These are phyloP conservation scores for Agriopis leucophaearia DNA, from an alignment of 2,888 invertebrate genomes.

Conservation along the genomic window DNA sequence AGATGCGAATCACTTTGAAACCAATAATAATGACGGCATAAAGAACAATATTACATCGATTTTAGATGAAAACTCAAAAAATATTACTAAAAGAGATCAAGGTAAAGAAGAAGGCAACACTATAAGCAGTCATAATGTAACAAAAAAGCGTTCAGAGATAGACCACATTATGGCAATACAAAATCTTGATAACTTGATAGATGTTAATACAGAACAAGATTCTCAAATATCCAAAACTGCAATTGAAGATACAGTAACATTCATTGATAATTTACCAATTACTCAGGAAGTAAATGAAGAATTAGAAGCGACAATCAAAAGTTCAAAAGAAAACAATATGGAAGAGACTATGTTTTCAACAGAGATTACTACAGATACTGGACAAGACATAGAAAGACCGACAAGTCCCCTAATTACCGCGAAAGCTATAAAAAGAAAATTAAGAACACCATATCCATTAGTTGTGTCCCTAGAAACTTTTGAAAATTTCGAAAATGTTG, in stretches of 20 bases:
- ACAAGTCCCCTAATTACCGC: slow-evolving; percentile 64
- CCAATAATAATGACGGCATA: not conserved
- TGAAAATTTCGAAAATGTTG: slow-evolving; percentile 73
- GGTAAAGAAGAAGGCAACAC: not conserved
- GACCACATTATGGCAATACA: not conserved
- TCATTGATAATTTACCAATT: slow-evolving; percentile 5
- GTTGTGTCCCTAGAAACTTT: slow-evolving; percentile 66
- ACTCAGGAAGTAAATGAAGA: not conserved
- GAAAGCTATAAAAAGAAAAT: slow-evolving; percentile 47
- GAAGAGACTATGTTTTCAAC: slow-evolving; percentile 2
- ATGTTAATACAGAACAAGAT: not conserved
- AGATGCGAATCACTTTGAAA: not conserved
- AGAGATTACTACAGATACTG: slow-evolving; percentile 17
- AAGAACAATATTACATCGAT: not conserved
- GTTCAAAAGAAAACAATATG: slow-evolving; percentile 20
- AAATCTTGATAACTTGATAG: not conserved
- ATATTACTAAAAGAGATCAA: not conserved
- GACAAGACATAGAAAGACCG: slow-evolving; percentile 43
- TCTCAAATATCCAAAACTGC: slow-evolving; percentile 11
- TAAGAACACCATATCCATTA: slow-evolving; percentile 54
- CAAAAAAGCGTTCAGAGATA: not conserved
- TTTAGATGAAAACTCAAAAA: not conserved
- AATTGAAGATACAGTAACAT: slow-evolving; percentile 17
- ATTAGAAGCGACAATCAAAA: slow-evolving; percentile 4
- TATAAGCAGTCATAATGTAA: not conserved